Evolutionary conservation across 2,888 invertebrate species (phyloP).

Genomic region (Heliconius charithonia): DNA sequence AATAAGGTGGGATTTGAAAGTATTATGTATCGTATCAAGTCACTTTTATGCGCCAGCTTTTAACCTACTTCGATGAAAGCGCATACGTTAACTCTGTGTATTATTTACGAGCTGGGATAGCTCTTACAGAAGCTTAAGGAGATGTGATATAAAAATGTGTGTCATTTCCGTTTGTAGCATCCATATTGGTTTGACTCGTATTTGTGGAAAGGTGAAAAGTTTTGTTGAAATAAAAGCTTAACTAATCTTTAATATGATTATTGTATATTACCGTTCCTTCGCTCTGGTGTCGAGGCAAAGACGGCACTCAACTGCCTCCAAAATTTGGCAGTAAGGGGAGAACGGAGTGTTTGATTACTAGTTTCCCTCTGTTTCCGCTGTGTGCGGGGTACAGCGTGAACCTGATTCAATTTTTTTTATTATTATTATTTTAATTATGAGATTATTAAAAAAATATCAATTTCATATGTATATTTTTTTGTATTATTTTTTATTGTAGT

Average conservation of each 20-base stretch:
- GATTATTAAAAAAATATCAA: too few species aligned
- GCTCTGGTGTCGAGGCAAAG: too few species aligned
- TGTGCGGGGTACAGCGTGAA: too few species aligned
- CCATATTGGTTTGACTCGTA: constrained; percentile 8
- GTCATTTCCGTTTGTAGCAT: constrained; percentile 15
- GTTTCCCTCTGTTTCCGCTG: too few species aligned
- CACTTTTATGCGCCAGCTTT: constrained; percentile 69
- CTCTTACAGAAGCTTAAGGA: constrained; percentile 30
- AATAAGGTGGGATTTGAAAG: constrained; percentile 34
- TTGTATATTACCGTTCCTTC: neutral
- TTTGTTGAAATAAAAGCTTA: neutral
- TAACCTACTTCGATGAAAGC: constrained; percentile 66
- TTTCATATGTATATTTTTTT: too few species aligned
- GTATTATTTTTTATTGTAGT: too few species aligned
- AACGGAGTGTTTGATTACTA: too few species aligned
- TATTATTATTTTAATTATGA: too few species aligned
- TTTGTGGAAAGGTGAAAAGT: neutral
- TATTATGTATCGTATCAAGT: constrained; percentile 51
- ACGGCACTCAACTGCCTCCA: too few species aligned
- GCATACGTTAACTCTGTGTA: constrained; percentile 42
- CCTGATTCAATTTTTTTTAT: too few species aligned
- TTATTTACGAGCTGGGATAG: constrained; percentile 39
- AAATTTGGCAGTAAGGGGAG: too few species aligned
- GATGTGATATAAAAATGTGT: constrained; percentile 32
- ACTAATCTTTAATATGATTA: neutral